Evolutionary conservation across 2,113 vertebrate genomes (phyloP), one percentile per base, ranked within the genome.

Genomic region (Plotosus lineatus): DNA sequence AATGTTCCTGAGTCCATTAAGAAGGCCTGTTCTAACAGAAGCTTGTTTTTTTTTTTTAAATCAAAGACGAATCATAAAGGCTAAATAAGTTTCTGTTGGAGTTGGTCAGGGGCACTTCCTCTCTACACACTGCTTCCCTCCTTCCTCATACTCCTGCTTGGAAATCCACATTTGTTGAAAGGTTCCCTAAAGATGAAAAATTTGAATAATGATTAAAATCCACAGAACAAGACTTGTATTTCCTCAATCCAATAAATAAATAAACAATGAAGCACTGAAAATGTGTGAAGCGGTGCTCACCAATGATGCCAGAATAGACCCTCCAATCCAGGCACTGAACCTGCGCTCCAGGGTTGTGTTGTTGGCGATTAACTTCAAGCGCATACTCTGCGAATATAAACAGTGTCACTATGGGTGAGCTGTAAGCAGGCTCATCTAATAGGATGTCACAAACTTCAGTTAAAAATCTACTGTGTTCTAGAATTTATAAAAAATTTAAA

Each of bases 91-190:
- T 44, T 23, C 26, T 58, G 14, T 53, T 63, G n/a, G 9, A 72
- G 84, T 60, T 87, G 69, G 89, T 95, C 93, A 99, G 82, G 97
- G 97, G 66, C 97, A 99, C 93, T 99, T 99, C 89, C 97, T 95
- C 92, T 99, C 97, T 84, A 99, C 97, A 86, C 98, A 99, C 82
- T 99, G 97, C 90, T 99, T 99, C 77, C 97, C 98, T 87, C 98
- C 97, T 91, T 99, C 97, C 91, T 99, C 98, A 28, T 98, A 99
- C 78, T 99, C 97, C 88, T 98, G 97, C 89, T 98, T 99, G 19
- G 97, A 99, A 91, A 99, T 99, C 97, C 97, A 99, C 97, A 99
- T 99, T 89, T 99, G 97, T 84, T 99, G 97, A 90, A 99, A 99
- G 79, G 97, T 98, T 82, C 97, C 98, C 97, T 99, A 23, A 26